These are phyloP conservation scores for Sarcophilus harrisii DNA, from an alignment of 2,797 vertebrate genomes.

Conservation along the genomic window DNA sequence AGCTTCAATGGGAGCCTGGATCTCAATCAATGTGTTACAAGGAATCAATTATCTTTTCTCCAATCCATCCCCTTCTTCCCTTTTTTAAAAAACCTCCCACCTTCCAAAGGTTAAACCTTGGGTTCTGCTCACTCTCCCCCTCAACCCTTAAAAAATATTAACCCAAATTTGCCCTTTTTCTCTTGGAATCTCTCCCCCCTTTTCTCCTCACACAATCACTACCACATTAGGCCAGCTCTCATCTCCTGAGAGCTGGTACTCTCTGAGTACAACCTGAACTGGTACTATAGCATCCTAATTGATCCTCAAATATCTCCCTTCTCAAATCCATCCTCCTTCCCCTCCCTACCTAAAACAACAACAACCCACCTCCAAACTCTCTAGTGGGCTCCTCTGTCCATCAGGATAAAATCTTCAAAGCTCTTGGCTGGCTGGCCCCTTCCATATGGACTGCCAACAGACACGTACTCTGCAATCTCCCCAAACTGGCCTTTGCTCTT, in stretches of 20 bases:
- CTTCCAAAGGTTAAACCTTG: no score
- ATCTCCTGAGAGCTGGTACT: no score
- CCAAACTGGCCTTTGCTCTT: background rate
- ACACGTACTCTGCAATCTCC: background rate
- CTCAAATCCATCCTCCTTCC: background rate
- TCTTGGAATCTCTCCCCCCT: background rate
- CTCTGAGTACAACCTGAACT: background rate
- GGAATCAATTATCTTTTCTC: no score
- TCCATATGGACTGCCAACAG: background rate
- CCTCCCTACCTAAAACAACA: background rate
- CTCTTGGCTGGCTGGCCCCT: background rate
- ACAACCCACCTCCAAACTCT: background rate
- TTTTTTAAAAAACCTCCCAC: no score
- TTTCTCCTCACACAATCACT: background rate
- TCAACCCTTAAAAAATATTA: background rate
- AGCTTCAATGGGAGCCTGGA: no score
- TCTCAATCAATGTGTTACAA: no score
- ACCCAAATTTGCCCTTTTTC: background rate
- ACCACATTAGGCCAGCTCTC: background rate
- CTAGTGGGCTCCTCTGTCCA: background rate
- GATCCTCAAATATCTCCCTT: background rate
- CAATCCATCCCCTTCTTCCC: no score
- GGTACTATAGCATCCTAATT: background rate
- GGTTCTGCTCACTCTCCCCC: background rate
- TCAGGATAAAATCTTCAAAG: background rate